These are phyloP conservation scores for Drosophila nikananu DNA, from an alignment of 1,140 invertebrate genomes.

Conservation along the genomic window DNA sequence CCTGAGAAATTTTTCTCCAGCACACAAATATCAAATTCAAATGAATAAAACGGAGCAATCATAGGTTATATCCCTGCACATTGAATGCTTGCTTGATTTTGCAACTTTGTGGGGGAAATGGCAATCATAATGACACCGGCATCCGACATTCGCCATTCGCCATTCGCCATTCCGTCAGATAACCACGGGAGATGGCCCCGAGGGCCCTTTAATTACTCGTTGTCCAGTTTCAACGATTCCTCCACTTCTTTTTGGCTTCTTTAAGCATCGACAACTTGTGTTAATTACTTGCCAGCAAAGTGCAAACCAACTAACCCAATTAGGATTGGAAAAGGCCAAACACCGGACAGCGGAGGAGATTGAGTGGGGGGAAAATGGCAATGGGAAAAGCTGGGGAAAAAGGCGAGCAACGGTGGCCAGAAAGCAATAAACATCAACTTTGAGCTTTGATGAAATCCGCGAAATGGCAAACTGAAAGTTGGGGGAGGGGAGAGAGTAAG, in stretches of 20 bases:
- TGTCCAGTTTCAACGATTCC: slow-evolving; percentile 54
- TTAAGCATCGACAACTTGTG: slow-evolving; percentile 69
- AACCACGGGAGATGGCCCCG: slow-evolving; percentile 1
- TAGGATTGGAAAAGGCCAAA: slow-evolving; percentile 57
- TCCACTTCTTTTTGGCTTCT: slow-evolving; percentile 49
- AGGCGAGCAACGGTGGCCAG: slow-evolving; percentile 14
- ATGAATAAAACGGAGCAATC: slow-evolving; percentile 1
- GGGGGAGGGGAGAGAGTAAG: neutral
- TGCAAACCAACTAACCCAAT: slow-evolving; percentile 74
- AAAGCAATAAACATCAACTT: slow-evolving; percentile 55
- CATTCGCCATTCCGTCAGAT: slow-evolving; percentile 17
- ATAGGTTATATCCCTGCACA: slow-evolving; percentile 1
- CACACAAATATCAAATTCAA: neutral
- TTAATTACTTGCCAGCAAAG: slow-evolving; percentile 62
- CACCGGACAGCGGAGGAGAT: slow-evolving; percentile 25
- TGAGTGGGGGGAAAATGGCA: slow-evolving; percentile 28
- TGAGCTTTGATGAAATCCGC: slow-evolving; percentile 53
- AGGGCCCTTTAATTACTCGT: slow-evolving; percentile 51
- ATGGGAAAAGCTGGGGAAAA: neutral
- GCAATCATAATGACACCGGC: slow-evolving; percentile 20
- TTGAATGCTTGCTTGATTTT: neutral
- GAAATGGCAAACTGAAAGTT: slow-evolving; percentile 40
- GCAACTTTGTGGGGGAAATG: neutral
- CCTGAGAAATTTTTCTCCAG: neutral
- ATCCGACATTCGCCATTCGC: too few species aligned